Evolutionary conservation across 2,797 vertebrate genomes (phyloP).

Genomic region (Myripristis murdjan): DNA sequence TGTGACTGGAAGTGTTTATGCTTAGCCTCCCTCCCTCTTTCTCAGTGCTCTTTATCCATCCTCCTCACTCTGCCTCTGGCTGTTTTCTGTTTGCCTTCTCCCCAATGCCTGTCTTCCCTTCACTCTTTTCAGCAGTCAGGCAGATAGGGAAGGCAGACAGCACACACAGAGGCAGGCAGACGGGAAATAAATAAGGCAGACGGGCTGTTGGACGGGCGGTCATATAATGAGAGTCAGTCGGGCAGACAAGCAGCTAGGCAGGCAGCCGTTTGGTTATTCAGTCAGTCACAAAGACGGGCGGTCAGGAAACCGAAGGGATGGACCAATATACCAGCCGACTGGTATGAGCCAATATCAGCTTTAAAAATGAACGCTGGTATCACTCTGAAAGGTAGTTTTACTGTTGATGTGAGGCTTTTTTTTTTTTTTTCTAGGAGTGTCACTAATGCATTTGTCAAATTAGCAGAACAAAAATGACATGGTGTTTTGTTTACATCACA

Average conservation of each 20-base stretch:
- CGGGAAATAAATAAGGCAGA: conserved; percentile 55
- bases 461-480: background rate
- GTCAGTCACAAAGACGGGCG: no score
- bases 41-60: conserved; percentile 18
- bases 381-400: no score
- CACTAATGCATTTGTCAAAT: no score
- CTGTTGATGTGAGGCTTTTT: no score
- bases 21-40: conserved; percentile 26
- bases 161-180: conserved; percentile 33
- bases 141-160: conserved; percentile 38
- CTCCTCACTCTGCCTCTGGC: conserved; percentile 22
- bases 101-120: conserved; percentile 11
- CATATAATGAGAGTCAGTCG: conserved; percentile 17
- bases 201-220: conserved; percentile 37
- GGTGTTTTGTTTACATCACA: no score
- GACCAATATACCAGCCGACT: no score
- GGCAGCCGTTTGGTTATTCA: background rate
- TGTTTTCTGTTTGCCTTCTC: conserved; percentile 34
- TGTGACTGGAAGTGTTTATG: conserved; percentile 26
- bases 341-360: no score
- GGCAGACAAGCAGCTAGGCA: background rate
- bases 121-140: conserved; percentile 17
- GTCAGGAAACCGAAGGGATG: no score
- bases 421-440: no score
- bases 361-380: no score